Base-by-base conservation (phyloP, 2,113 vertebrate species). In the Sardina pilchardus region DNA sequence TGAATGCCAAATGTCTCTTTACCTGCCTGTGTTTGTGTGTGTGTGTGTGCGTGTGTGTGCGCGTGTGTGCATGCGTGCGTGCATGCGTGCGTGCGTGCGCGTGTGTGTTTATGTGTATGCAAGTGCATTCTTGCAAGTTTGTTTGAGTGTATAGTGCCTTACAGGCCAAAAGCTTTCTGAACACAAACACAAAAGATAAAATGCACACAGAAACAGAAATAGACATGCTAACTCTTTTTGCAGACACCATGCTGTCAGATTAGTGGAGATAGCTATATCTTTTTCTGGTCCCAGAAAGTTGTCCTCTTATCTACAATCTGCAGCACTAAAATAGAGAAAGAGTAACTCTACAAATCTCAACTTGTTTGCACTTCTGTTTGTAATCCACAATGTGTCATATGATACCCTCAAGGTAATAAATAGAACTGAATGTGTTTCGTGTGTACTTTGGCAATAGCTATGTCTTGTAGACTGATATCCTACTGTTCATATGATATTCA, bases 1-100 rank as follows among this genome's bases (percentile, higher is more conserved):
- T 86, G 88, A 88, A 59, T 59, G 53, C 21, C 53, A 59, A 21
- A 59, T 34, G 53, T 0, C 1, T 81, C 36, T 45, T 6, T 43
- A 81, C 81, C 59, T 81, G 75, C 63, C 81, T 43, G 85, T 82
- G 88, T 88, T 90, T 88, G 81, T 53, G 47, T 39, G 14, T 80
- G 81, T 81, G 82, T 83, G 63, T 36, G 81, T 53, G n/a, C 24
- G 75, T 21, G 81, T 50, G 81, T 59, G 39, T 26, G 59, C 42
- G 53, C 7, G 80, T 63, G 81, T 80, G 81, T 81, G 87, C 43
- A 45, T 81, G 82, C n/a, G n/a, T n/a, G n/a, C n/a, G n/a, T n/a
- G n/a, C n/a, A n/a, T n/a, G n/a, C n/a, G n/a, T n/a, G 53, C 7
- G 80, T 63, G 81, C 56, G 81, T 81, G 87, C 43, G 43, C 53